Evolutionary conservation across 2,888 invertebrate species (phyloP), one percentile per base, ranked within the genome.

Genomic region (Phengaris arion): DNA sequence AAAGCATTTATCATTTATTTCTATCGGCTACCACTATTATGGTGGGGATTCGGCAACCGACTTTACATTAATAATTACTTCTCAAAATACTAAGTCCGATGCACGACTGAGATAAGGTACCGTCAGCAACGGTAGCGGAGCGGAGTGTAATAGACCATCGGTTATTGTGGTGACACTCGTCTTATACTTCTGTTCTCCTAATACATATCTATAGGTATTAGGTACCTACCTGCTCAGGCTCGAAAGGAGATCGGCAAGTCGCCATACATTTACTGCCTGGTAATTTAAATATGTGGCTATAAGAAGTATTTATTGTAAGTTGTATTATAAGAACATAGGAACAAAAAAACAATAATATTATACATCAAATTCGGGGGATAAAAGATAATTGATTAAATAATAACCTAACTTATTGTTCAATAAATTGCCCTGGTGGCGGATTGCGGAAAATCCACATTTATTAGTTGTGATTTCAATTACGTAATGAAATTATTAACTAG

Each of bases 31-130:
- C 92, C 85, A 52, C 52, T 10, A 64, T 64, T 35, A 35, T 35
- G 64, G 35, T 35, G 64, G 64, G 64, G 92, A 91, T 93, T 92
- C 93, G 91, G 92, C 91, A 90, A 90, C 90, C 85, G 85, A 85
- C 85, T 86, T 84, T 85, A 92, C 89, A 91, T 92, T 92, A 92
- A 92, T 93, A 93, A 93, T 93, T 93, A 93, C 93, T 92, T 92
- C 91, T 92, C 93, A 92, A 92, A 92, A 93, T 93, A 93, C 91
- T 89, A 88, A 89, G 84, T 87, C 81, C 79, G 93, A 93, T 93
- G 83, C 93, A 93, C 93, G 93, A 93, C 85, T 81, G 7, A n/a
- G 93, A 93, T 93, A 92, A 87, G 81, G 89, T 89, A 89, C 85
- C 76, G 82, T 84, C 82, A 79, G 81, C 82, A 81, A 79, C 78